A percentile compares a stretch with the other conserved stretches of the same genome.
Evolutionary conservation across 1,140 invertebrate genomes (phyloP).

Genomic region (Marisa cornuarietis): DNA sequence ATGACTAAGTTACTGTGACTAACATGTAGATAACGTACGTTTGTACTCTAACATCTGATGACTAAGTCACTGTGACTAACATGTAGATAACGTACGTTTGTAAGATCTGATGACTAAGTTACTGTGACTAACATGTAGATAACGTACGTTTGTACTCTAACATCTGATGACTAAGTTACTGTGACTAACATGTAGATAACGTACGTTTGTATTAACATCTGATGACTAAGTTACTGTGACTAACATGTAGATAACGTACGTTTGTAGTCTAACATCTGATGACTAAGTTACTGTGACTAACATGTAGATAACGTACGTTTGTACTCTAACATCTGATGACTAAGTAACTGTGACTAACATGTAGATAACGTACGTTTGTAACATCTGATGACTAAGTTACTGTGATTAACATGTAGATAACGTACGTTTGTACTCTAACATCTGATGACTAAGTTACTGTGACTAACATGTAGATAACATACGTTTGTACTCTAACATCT

Average conservation of each 20-base stretch:
- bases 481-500: neutral
- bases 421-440: slow-evolving; percentile 17
- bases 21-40: slow-evolving; percentile 31
- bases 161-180: too few species aligned
- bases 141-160: slow-evolving; percentile 23
- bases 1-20: too few species aligned
- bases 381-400: too few species aligned
- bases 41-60: too few species aligned
- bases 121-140: slow-evolving; percentile 11
- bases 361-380: slow-evolving; percentile 33
- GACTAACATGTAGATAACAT: slow-evolving; percentile 27
- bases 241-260: slow-evolving; percentile 31
- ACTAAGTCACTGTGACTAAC: too few species aligned
- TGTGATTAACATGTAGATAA: slow-evolving; percentile 16
- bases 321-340: too few species aligned
- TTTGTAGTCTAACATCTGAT: too few species aligned
- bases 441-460: too few species aligned
- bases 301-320: slow-evolving; percentile 31
- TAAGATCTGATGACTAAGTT: too few species aligned
- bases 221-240: too few species aligned
- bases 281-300: too few species aligned
- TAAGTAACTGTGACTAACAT: too few species aligned
- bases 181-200: slow-evolving; percentile 16
- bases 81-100: slow-evolving; percentile 32
- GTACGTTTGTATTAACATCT: slow-evolving; percentile 16